Evolutionary conservation across 2,113 vertebrate species (phyloP), one percentile per base, ranked within the genome.

Genomic region (Rallus limicola): DNA sequence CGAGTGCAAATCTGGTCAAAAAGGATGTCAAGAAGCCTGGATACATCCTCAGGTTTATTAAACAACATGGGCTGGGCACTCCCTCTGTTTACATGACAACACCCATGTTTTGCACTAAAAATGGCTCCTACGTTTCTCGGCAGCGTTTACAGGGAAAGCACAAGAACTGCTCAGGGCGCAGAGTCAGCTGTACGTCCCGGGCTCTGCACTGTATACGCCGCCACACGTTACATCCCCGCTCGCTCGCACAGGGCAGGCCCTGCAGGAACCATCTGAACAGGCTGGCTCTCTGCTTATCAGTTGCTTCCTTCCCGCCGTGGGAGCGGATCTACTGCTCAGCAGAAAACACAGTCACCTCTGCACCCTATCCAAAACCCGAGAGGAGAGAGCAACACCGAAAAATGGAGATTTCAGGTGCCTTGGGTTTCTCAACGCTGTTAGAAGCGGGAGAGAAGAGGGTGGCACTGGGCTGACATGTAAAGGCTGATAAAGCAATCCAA

Each of bases 401-500:
- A 90, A 70, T 13, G 59, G 60, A 75, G 52, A 90, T 84, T 91
- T 63, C 68, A 60, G 31, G 65, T 8, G 65, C 78, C 33, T 29
- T 52, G 60, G 13, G 34, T 42, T 82, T 94, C 77, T 80, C 67
- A 60, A 5, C 4, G 0, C 14, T 76, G 63, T 36, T 40, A 6
- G 28, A 44, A 15, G 4, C 9, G 60, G 38, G 67, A 88, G 67
- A 88, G 33, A 91, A 82, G 38, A 83, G 25, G 25, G 64, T 26
- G 60, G 72, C 80, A 75, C 48, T 20, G 26, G 76, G 48, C 42
- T 86, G 88, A 83, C 34, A 48, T 3, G 34, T 77, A 75, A 77
- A 90, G 82, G 76, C 71, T 91, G 89, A 87, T 75, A 88, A 92
- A 93, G 71, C 72, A 89, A 95, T 79, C 88, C 86, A 90, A 95